Evolutionary conservation across 2,888 invertebrate genomes (phyloP), one percentile per base, ranked within the genome.

Genomic region (Tiliacea aurago): DNA sequence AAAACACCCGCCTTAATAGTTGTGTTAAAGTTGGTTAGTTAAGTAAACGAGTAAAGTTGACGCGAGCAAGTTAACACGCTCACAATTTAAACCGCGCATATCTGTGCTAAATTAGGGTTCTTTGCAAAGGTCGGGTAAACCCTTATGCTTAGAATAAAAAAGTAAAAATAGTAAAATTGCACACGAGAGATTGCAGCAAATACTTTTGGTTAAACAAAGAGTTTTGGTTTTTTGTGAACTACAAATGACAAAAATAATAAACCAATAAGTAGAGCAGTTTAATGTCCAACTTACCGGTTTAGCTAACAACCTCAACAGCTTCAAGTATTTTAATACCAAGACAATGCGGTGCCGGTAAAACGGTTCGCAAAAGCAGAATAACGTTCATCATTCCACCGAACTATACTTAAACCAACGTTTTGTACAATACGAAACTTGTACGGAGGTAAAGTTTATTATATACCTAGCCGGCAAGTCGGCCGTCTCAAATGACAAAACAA

Each of bases 401-500:
- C 83, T 87, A 79, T 83, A 64, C 45, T 63, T 49, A 82, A 83
- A 84, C 65, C 73, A 68, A 49, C 65, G 65, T 76, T 81, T 80
- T 76, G 79, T 75, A 83, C 81, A 83, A 81, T 80, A 81, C 76
- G 70, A 81, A 86, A 85, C 87, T 89, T 87, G 78, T 86, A 71
- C 83, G 69, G 70, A 76, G 76, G 80, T 73, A 73, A 87, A 88
- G 80, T 86, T 88, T 88, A 85, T 85, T 86, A 87, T 85, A 87
- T 28, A 51, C 70, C 70, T 6, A 70, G 77, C 83, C 76, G 77
- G 78, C 76, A 86, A 88, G 78, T 86, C 81, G 79, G 79, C 77
- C 84, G 85, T 70, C 89, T 91, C 91, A 89, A 90, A 90, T 91
- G 89, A 90, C 91, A 87, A 90, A 89, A 92, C 91, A 91, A 91